Percentiles rank a stretch among this genome's conserved stretches.
These are phyloP conservation scores for Serripes groenlandicus DNA, from an alignment of 2,888 invertebrate species.

Conservation along the genomic window DNA sequence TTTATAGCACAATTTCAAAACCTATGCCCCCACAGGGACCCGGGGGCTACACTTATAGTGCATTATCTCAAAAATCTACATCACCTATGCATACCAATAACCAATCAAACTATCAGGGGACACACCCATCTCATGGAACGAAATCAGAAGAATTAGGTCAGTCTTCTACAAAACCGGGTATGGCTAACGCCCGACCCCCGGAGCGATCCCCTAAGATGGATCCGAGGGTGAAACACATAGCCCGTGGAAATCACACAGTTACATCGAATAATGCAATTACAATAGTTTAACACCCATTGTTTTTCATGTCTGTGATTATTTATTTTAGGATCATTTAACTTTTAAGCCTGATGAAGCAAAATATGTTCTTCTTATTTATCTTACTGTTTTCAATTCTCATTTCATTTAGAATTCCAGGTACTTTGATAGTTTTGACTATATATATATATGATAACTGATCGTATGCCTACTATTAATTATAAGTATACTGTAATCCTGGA, in stretches of 20 bases:
- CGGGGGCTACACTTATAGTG: conserved; percentile 76
- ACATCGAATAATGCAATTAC: conserved; percentile 80
- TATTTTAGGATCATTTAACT: no score
- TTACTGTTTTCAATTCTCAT: not conserved
- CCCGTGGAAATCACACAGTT: conserved; percentile 64
- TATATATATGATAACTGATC: not conserved
- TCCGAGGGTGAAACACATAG: conserved; percentile 59
- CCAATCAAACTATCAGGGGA: conserved; percentile 29
- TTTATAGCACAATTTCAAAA: conserved; percentile 71
- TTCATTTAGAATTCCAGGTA: not conserved
- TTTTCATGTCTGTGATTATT: conserved; percentile 1
- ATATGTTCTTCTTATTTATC: not conserved
- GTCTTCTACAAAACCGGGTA: conserved; percentile 28
- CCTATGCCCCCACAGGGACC: conserved; percentile 58
- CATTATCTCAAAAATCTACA: conserved; percentile 78
- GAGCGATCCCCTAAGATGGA: conserved; percentile 52
- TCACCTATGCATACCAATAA: conserved; percentile 78
- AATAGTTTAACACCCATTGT: conserved; percentile 70
- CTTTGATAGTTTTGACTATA: not conserved
- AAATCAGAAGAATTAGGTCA: conserved; percentile 33
- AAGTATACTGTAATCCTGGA: not conserved
- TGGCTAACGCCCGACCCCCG: conserved; percentile 32
- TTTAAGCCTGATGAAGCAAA: not conserved
- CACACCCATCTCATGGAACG: conserved; percentile 4
- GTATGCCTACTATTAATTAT: not conserved